A percentile compares a stretch with the other conserved stretches of the same genome.
Evolutionary conservation across 2,113 vertebrate species (phyloP).

Genomic region (Platichthys stellatus): DNA sequence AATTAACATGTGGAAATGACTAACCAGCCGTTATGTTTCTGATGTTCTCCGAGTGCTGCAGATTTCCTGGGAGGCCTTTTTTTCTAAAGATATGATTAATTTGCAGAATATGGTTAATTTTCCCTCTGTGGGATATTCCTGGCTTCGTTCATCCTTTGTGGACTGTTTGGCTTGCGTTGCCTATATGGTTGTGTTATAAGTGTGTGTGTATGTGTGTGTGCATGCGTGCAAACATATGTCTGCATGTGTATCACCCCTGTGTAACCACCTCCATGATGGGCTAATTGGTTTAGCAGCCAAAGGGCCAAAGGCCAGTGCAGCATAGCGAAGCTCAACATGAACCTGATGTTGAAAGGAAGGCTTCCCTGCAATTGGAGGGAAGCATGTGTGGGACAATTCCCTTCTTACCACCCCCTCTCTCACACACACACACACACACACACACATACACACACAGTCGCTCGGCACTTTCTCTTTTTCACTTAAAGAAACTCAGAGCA

Average conservation of each 20-base stretch:
- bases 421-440: background rate
- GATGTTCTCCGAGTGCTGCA: constrained; percentile 68
- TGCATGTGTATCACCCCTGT: constrained; percentile 66
- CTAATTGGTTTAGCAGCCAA: constrained; percentile 87
- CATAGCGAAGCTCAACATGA: constrained; percentile 82
- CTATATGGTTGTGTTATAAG: background rate
- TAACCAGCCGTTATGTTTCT: constrained; percentile 72
- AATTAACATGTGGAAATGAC: constrained; percentile 82
- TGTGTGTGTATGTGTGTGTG: constrained; percentile 14
- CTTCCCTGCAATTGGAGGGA: constrained; percentile 63
- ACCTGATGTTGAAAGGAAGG: constrained; percentile 81
- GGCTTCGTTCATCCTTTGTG: constrained; percentile 40
- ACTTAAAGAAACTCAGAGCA: constrained; percentile 55
- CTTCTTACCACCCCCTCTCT: constrained; percentile 39
- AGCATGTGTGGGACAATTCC: constrained; percentile 76
- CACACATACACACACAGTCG: background rate
- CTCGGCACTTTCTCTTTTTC: constrained; percentile 47
- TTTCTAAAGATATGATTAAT: constrained; percentile 73
- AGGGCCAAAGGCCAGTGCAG: constrained; percentile 81
- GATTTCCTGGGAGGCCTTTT: constrained; percentile 75
- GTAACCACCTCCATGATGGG: constrained; percentile 81
- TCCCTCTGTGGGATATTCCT: constrained; percentile 54
- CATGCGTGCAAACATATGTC: constrained; percentile 60
- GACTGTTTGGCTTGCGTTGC: constrained; percentile 42
- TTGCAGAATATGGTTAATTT: constrained; percentile 72